Base-by-base conservation (phyloP, 2,113 vertebrate species). In the Leptobrachium ailaonicum region DNA sequence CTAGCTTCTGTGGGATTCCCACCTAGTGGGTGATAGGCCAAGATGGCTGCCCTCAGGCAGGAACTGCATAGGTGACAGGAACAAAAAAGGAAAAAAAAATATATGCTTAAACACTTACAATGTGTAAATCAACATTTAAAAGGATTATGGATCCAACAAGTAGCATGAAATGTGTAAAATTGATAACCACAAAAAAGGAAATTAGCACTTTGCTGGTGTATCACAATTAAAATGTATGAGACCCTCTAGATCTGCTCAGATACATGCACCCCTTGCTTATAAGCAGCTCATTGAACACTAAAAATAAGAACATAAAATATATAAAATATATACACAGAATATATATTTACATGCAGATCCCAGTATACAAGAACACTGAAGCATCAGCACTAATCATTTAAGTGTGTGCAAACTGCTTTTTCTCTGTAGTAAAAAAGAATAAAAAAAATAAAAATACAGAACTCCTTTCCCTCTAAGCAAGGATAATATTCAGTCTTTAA, bases 261-360 rank as follows among this genome's bases (percentile, higher is more conserved):
- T 68, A 41, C 62, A 53, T 71, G 64, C 11, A 1, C 9, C 41
- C 20, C 8, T 9, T 47, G 10, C 76, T 42, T 60, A 74, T 47
- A 47, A 41, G 32, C 66, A 75, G 71, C 79, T 69, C 54, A 60
- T 67, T 20, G 32, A 75, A 74, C 62, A 75, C 41, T 73, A 80
- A 68, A 8, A 58, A 73, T 75, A 74, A 68, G 71, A 67, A 80
- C 64, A 62, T 68, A 80, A 80, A 74, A 80, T 74, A 80, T 73
- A 80, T 73, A 80, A 73, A 73, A 73, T 80, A 80, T 81, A 80
- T 75, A 81, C 62, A 81, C 79, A 81, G 79, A 81, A 75, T 81
- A 81, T 81, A 81, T 75, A 81, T 81, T 81, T 81, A 81, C 79
- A 81, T 81, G 79, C 79, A 81, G 66, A 81, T 81, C 79, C 79